Percentiles rank a stretch among this genome's conserved stretches.
phyloP scores from a whole-genome alignment of 2,797 vertebrate species.

The Glyptemys insculpta region DNA sequence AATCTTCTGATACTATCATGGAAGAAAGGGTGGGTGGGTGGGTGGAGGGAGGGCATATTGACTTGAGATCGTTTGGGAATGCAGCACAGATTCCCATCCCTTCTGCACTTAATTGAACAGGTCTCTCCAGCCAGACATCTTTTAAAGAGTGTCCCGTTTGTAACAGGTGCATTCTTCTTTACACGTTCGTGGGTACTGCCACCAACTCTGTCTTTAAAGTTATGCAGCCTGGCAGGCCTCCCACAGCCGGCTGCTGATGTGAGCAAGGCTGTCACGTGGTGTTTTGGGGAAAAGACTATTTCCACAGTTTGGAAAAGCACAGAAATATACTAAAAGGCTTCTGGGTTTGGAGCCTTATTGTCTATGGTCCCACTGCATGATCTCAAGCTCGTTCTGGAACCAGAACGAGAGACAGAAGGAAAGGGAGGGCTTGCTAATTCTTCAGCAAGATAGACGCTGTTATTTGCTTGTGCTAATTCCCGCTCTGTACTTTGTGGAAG shows the following conservation, averaged over 20 bases:
- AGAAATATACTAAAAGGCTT: not conserved
- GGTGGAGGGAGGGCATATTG: not conserved
- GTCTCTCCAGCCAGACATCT: slow-evolving; percentile 30
- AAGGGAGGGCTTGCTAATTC: fast-evolving
- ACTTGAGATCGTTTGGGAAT: not conserved
- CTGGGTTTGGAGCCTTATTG: not conserved
- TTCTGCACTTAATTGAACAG: slow-evolving; percentile 26
- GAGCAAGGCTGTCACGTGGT: fast-evolving
- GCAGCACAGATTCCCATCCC: fast-evolving
- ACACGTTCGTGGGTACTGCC: slow-evolving; percentile 5
- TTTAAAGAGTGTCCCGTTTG: not conserved
- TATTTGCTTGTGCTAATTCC: not conserved
- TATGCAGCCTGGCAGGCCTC: not conserved
- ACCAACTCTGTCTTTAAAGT: slow-evolving; percentile 3
- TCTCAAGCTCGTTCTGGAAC: not conserved
- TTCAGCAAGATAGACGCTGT: not conserved
- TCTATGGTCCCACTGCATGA: not conserved
- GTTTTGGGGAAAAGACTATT: not conserved
- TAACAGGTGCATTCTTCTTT: not conserved
- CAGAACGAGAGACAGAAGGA: not conserved
- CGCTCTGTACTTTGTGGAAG: too few species aligned
- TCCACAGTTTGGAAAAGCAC: fast-evolving
- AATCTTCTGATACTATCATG: not conserved
- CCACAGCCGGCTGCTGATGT: not conserved
- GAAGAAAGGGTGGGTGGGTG: not conserved